phyloP scores from a whole-genome alignment of 2,888 invertebrate genomes.

The Omphaloscelis lunosa region DNA sequence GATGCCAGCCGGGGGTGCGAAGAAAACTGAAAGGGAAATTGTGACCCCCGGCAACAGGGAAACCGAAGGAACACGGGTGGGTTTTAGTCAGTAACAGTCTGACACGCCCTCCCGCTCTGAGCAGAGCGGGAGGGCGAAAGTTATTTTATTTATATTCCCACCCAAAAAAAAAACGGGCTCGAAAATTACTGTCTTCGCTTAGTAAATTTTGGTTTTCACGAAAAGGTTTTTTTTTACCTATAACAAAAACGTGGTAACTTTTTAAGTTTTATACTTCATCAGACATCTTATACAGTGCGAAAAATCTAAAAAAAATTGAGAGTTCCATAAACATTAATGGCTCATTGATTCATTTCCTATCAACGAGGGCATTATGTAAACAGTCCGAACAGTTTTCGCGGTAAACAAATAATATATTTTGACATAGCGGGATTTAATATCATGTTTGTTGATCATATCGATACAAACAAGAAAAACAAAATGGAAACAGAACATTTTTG shows the following conservation, averaged over 20 bases:
- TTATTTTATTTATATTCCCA: too few relatives aligned
- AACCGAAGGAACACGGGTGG: too few relatives aligned
- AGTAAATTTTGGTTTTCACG: background rate
- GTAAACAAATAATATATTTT: conserved; percentile 6
- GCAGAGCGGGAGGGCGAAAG: too few relatives aligned
- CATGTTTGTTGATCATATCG: conserved; percentile 16
- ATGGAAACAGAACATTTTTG: conserved; percentile 7
- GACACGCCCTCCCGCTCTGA: too few relatives aligned
- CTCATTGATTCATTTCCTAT: background rate
- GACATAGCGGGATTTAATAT: background rate
- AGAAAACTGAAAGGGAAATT: too few relatives aligned
- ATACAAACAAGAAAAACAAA: conserved; percentile 17
- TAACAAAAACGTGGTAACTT: background rate
- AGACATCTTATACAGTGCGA: background rate
- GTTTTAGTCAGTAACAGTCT: too few relatives aligned
- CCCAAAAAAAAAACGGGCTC: too few relatives aligned
- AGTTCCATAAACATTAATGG: background rate
- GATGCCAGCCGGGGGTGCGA: too few relatives aligned
- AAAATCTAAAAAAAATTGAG: background rate
- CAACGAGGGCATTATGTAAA: background rate
- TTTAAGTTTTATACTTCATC: background rate
- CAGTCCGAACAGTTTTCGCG: background rate
- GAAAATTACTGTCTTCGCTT: background rate
- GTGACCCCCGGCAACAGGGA: too few relatives aligned
- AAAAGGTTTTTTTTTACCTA: background rate